Conservation (phyloP, 2,888 invertebrate species). For the Melanophora roralis region DNA sequence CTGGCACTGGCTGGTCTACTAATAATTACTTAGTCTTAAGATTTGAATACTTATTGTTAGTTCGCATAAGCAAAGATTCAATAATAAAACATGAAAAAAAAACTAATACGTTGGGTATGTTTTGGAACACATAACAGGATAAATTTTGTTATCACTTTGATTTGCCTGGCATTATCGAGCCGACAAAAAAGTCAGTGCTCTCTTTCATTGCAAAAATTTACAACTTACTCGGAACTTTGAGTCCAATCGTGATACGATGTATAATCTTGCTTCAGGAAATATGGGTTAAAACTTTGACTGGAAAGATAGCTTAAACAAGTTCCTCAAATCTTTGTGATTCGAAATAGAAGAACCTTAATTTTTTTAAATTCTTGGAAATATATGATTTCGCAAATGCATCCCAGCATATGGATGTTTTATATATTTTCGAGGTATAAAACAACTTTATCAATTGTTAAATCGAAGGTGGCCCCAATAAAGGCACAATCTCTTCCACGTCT, state of each 20-base stretch:
- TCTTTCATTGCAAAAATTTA: neutral
- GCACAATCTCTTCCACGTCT: too few species aligned
- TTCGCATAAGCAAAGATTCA: too few species aligned
- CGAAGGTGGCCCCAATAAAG: too few species aligned
- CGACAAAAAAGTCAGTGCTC: constrained; percentile 2
- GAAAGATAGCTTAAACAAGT: constrained; percentile 1
- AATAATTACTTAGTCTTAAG: too few species aligned
- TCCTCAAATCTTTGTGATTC: neutral
- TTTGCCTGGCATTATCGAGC: too few species aligned
- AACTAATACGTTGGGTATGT: neutral
- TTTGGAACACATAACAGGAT: neutral
- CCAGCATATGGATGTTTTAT: constrained; percentile 37
- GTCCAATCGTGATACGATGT: constrained; percentile 49
- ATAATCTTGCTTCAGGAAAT: constrained; percentile 59
- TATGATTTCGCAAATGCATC: constrained; percentile 56
- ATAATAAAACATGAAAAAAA: too few species aligned
- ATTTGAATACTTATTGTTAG: too few species aligned
- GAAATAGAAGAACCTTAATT: neutral
- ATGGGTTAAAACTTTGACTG: constrained; percentile 46
- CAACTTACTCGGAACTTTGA: constrained; percentile 24
- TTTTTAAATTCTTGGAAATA: constrained; percentile 16
- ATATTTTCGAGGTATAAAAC: too few species aligned
- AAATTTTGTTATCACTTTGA: constrained; percentile 1
- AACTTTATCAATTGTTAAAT: too few species aligned
- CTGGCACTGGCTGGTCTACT: too few species aligned